Evolutionary conservation across 2,113 vertebrate species (phyloP), one percentile per base, ranked within the genome.

Genomic region (Actenoides lindsayi): DNA sequence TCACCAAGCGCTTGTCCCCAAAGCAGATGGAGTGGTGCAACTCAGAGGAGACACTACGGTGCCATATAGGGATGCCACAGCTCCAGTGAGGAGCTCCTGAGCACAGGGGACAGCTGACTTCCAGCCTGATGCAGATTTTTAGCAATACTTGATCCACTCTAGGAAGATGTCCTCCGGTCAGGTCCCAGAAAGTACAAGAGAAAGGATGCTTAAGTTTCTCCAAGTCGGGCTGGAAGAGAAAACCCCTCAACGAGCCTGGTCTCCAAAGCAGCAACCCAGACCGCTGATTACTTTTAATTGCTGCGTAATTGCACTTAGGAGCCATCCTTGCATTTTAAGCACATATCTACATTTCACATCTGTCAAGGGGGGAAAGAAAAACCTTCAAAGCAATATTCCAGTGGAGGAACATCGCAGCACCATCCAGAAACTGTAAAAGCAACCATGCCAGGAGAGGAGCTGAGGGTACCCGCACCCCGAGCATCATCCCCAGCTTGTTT

Each of bases 1-100:
- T 30, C 83, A 59, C 37, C 37, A n/a, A 73, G 13, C 1, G 0
- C 60, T 75, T 6, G 10, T 37, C 8, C 78, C 65, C 74, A 39
- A 46, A 83, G 63, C 28, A 0, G 6, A 60, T 2, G 54, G 59
- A 50, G 12, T 0, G 30, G 25, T 10, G 23, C 35, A 50, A 42
- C 73, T 31, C 57, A 2, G 27, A 53, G 46, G 64, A 84, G 27
- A 85, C 9, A 19, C 21, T 56, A 4, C 0, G 1, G 64, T 70
- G 46, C 37, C 56, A 10, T 0, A 0, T 0, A 8, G 51, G 8
- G n/a, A 46, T 41, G 51, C 9, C 42, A 13, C 56, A 59, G 48
- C 21, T 16, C 48, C 25, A 9, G 3, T 0, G 0, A 44, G 69
- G 9, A 31, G 68, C 68, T 83, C 65, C 23, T 24, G 12, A 75